Conservation (phyloP, 2,113 vertebrate species). For the Equus przewalskii region DNA sequence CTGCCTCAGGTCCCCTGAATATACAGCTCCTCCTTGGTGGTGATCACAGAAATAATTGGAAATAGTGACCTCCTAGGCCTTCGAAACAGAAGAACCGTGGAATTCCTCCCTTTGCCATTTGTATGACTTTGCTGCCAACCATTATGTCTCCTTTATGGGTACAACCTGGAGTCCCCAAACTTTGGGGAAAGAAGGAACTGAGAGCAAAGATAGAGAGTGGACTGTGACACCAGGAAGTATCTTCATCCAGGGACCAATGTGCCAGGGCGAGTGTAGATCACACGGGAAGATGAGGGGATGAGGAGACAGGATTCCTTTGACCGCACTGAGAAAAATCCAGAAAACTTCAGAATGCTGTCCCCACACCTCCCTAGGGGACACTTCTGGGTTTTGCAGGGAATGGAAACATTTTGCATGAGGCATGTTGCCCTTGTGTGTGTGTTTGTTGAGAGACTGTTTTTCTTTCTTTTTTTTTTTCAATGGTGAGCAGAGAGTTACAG, state of each 20-base stretch:
- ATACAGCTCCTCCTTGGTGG: not conserved
- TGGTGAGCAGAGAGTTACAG: not conserved
- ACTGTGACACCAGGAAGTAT: rapidly evolving
- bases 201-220: not conserved
- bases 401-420: not conserved
- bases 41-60: not conserved
- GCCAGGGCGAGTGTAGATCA: rapidly evolving
- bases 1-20: not conserved
- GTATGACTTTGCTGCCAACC: not conserved
- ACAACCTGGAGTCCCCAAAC: not conserved
- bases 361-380: too few relatives aligned
- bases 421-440: not conserved
- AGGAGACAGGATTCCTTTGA: not conserved
- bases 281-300: rapidly evolving
- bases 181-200: not conserved
- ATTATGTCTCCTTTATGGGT: not conserved
- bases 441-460: not conserved
- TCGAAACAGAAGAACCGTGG: not conserved
- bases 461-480: not conserved
- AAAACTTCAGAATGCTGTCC: not conserved
- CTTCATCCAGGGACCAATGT: not conserved
- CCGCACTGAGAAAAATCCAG: not conserved
- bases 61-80: not conserved
- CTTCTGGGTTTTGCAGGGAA: not conserved
- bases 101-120: not conserved